phyloP scores from a whole-genome alignment of 2,797 vertebrate species.

The Loris lydekkerianus region DNA sequence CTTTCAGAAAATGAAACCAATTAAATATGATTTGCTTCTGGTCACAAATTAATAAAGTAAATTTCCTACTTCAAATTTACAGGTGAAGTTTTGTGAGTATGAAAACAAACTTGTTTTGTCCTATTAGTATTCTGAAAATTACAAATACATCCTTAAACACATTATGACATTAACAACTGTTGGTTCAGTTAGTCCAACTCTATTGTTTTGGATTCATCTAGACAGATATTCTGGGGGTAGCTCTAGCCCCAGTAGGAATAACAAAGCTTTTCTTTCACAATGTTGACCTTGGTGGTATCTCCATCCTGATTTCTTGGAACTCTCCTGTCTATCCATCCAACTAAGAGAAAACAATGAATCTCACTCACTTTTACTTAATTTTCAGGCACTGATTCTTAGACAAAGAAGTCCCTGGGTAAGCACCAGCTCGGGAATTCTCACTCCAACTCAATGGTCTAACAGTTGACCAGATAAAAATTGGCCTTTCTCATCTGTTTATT shows the following conservation, averaged over 20 bases:
- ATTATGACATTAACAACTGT: neutral
- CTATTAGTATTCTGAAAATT: neutral
- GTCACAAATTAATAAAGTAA: neutral
- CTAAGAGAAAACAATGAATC: neutral
- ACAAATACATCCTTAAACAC: neutral
- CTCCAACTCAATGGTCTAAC: neutral
- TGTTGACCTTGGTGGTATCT: neutral
- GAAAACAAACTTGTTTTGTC: neutral
- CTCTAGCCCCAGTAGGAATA: neutral
- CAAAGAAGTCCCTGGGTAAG: neutral
- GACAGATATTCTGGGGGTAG: neutral
- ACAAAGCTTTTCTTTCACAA: neutral
- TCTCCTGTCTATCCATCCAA: neutral
- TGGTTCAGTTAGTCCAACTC: neutral
- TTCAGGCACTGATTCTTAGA: neutral
- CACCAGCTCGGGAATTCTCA: neutral
- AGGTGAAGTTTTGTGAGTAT: neutral
- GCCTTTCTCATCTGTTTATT: neutral
- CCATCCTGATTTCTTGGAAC: neutral
- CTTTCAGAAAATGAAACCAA: constrained; percentile 21
- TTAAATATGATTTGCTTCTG: neutral
- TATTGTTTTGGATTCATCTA: neutral
- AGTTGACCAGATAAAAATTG: neutral
- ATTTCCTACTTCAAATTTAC: constrained; percentile 8
- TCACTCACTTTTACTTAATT: neutral